phyloP scores from a whole-genome alignment of 2,888 invertebrate genomes.

The Callyntrura guangdongensis region DNA sequence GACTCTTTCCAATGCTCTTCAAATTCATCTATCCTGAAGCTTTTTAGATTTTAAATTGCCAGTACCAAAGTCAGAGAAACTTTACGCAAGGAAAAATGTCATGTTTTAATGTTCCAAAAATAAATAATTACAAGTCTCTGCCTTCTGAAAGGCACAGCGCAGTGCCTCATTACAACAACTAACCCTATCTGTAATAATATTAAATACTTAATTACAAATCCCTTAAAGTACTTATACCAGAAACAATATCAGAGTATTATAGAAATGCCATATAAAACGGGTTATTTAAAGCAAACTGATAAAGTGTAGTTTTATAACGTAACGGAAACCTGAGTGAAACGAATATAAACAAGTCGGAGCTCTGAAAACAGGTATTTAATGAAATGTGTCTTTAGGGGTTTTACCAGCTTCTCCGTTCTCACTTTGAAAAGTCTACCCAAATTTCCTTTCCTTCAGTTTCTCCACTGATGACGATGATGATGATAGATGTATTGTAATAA shows the following conservation, averaged over 20 bases:
- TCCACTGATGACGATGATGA: constrained; percentile 41
- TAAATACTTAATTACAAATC: not conserved
- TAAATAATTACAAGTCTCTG: too few relatives aligned
- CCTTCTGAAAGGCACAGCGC: too few relatives aligned
- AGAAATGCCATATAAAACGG: constrained; percentile 9
- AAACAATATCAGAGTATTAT: not conserved
- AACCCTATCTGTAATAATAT: too few relatives aligned
- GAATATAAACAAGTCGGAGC: constrained; percentile 36
- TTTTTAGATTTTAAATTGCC: too few relatives aligned
- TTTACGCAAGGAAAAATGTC: too few relatives aligned
- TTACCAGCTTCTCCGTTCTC: constrained; percentile 48
- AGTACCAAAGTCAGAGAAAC: too few relatives aligned
- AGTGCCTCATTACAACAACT: too few relatives aligned
- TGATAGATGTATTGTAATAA: constrained; percentile 58
- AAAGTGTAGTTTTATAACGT: constrained; percentile 38
- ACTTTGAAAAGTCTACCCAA: constrained; percentile 38
- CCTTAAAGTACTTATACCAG: not conserved
- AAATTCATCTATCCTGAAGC: too few relatives aligned
- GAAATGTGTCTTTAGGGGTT: constrained; percentile 69
- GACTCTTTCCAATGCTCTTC: too few relatives aligned
- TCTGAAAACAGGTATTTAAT: constrained; percentile 55
- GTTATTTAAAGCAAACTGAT: constrained; percentile 44
- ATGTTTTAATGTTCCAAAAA: too few relatives aligned
- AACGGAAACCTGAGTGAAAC: constrained; percentile 23
- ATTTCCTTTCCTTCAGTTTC: constrained; percentile 20